Base-by-base conservation (phyloP, 35 echinoderm and acorn worm genomes). In the Strongylocentrotus purpuratus region DNA sequence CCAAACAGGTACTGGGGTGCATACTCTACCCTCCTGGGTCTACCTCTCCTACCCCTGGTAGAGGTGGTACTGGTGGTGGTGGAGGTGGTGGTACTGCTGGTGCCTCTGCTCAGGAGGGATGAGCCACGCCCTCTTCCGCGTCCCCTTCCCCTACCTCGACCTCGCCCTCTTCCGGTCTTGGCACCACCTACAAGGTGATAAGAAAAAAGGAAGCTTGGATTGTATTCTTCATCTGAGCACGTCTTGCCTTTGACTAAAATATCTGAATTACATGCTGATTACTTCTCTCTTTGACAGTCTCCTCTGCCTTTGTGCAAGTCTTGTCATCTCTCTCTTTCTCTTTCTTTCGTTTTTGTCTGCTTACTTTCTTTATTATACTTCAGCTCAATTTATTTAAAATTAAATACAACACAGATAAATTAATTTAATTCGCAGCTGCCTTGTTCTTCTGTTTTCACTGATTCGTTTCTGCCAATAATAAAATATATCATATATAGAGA, bases 11-110 rank as follows among this genome's bases (percentile, higher is more conserved):
- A 48, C 22, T 70, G 47, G 33, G 96, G 96, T 33, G 93, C 93
- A 71, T 55, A 90, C 18, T 96, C 94, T 15, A 94, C 86, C 87
- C 93, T 96, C 47, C 94, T 86, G 87, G 94, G 92, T 58, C 96
- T 48, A 18, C 96, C 96, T 22, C 96, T 85, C 15, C 96, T 94
- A 61, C 88, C 94, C 55, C 90, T 94, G 46, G 61, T 94, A 61
- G 61, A 86, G 6, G 35, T 52, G 10, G 86, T 85, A 25, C 94
- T 89, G 87, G 87, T 46, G 20, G 87, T 46, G 20, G 33, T 89
- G 87, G 87, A 45, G 87, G 33, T 93, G 91, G 91, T 46, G 31
- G 31, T 47, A 46, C 91, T 93, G 91, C 48, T 58, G 48, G 46
- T 93, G 48, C 45, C 28, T 13, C 45, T 58, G 91, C 46, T 93